These are phyloP conservation scores for Muscicapa comitata DNA, from an alignment of 2,797 vertebrate genomes.

Conservation along the genomic window DNA sequence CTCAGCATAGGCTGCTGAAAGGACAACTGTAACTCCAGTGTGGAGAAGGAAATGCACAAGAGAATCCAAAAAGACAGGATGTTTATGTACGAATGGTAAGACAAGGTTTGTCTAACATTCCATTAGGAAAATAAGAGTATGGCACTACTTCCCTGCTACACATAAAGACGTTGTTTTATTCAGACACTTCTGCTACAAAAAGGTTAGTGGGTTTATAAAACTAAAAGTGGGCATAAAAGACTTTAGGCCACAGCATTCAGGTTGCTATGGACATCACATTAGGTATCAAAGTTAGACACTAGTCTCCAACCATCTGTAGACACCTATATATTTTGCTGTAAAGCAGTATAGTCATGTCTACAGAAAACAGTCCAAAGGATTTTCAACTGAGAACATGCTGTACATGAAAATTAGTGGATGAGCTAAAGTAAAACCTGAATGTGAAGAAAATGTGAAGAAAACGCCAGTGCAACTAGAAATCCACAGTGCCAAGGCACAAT, in stretches of 20 bases:
- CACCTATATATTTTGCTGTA: neutral
- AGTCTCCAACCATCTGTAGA: neutral
- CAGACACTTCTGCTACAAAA: neutral
- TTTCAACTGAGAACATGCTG: neutral
- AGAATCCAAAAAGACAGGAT: neutral
- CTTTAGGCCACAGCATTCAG: neutral
- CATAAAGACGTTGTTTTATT: fast-evolving
- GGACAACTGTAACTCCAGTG: neutral
- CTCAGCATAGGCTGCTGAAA: neutral
- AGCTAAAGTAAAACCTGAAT: neutral
- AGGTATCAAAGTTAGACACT: neutral
- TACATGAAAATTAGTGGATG: neutral
- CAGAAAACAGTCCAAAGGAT: neutral
- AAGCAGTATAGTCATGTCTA: neutral
- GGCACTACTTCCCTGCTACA: neutral
- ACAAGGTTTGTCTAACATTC: neutral
- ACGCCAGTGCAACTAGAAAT: neutral
- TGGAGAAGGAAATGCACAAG: neutral
- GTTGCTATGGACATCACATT: neutral
- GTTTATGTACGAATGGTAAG: neutral
- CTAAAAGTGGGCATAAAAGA: neutral
- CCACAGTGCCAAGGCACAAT: neutral
- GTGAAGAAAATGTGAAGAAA: neutral
- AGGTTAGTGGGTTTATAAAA: neutral
- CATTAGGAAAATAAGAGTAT: neutral